Percentiles rank a stretch among this genome's conserved stretches.
Conservation (phyloP, 1,140 invertebrate genomes). For the Sinella curviseta region DNA sequence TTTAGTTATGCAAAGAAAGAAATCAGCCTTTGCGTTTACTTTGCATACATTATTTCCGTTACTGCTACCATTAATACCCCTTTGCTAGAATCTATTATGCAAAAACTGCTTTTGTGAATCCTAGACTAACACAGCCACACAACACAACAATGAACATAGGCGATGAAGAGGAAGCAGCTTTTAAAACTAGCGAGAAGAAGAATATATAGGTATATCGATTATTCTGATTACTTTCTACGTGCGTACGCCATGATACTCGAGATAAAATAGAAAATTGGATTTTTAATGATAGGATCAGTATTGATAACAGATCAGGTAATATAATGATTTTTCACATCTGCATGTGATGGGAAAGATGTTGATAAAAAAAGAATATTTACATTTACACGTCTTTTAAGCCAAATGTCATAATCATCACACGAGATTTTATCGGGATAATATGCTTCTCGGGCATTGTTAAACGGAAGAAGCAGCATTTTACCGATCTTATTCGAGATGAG, state of each 20-base stretch:
- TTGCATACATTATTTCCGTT: not conserved
- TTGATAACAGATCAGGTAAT: not conserved
- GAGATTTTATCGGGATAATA: no score
- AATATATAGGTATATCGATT: no score
- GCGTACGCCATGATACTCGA: not conserved
- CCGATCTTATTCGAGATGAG: no score
- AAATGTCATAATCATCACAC: no score
- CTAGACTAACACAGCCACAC: not conserved
- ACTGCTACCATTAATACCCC: not conserved
- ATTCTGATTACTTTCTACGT: conserved; percentile 17
- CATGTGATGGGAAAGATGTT: not conserved
- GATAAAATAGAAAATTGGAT: conserved; percentile 18
- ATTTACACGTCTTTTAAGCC: no score
- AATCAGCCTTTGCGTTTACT: not conserved
- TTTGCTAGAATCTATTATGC: not conserved
- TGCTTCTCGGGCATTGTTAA: no score
- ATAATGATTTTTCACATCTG: conserved; percentile 10
- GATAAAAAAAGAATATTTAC: no score
- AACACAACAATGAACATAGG: conserved; percentile 9
- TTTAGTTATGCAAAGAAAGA: not conserved
- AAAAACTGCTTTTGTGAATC: not conserved
- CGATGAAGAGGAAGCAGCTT: not conserved
- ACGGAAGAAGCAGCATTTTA: no score
- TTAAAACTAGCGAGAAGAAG: not conserved
- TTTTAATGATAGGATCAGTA: not conserved